These are phyloP conservation scores for Trilocha varians DNA, from an alignment of 2,888 invertebrate species.

Conservation along the genomic window DNA sequence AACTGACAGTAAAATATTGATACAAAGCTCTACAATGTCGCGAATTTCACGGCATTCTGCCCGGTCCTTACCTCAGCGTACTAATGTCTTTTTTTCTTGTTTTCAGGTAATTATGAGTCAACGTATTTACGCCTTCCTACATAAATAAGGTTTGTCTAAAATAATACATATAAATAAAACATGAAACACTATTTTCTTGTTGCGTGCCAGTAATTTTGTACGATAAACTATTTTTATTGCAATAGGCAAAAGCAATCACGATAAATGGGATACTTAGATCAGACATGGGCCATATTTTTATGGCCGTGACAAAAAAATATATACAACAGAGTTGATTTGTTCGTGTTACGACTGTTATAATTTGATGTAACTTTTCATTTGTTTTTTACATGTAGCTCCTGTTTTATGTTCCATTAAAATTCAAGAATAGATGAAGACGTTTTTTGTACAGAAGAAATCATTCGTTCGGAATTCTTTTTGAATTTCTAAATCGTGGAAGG, in stretches of 20 bases:
- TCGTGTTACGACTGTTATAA: not conserved
- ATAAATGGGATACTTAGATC: not conserved
- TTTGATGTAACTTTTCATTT: not conserved
- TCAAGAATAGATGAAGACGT: not conserved
- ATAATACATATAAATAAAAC: not conserved
- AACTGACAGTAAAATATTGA: not conserved
- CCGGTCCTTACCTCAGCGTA: not conserved
- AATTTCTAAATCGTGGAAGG: not conserved
- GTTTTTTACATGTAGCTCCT: not conserved
- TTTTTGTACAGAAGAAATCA: not conserved
- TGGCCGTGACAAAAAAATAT: not conserved
- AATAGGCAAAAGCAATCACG: not conserved
- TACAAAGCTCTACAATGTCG: not conserved
- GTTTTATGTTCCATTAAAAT: not conserved
- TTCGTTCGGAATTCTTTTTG: not conserved
- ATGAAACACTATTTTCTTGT: not conserved
- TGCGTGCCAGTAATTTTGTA: not conserved
- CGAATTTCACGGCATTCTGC: not conserved
- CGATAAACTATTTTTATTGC: not conserved
- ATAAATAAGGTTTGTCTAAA: not conserved
- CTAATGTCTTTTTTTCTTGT: slow-evolving; percentile 1
- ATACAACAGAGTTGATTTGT: not conserved
- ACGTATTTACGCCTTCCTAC: not conserved
- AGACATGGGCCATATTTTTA: not conserved
- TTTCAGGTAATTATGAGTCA: slow-evolving; percentile 3